Evolutionary conservation across 2,888 invertebrate species (phyloP).

Genomic region (Cosmia pyralina): DNA sequence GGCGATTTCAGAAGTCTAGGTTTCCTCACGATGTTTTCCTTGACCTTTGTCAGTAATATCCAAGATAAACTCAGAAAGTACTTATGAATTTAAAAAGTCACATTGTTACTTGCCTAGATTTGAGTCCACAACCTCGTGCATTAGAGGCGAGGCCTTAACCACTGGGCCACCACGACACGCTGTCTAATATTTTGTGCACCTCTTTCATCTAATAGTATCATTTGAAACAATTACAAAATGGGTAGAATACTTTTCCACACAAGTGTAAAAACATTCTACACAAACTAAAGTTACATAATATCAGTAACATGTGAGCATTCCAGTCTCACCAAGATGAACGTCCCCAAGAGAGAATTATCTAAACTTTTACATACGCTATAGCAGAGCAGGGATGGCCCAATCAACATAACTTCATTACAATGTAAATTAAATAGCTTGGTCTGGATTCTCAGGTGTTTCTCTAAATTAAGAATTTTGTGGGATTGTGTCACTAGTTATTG

Average conservation of each 20-base stretch:
- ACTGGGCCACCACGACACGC: no score
- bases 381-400: not conserved
- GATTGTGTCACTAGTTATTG: not conserved
- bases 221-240: not conserved
- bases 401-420: constrained; percentile 42
- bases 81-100: no score
- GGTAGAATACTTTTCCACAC: no score
- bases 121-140: no score
- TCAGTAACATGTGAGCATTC: not conserved
- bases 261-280: not conserved
- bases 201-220: not conserved
- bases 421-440: constrained; percentile 37
- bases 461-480: constrained; percentile 7
- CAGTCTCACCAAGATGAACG: not conserved
- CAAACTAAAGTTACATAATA: not conserved
- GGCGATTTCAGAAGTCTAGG: no score
- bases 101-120: no score
- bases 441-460: constrained; percentile 1
- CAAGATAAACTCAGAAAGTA: no score
- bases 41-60: no score
- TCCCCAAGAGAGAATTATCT: not conserved
- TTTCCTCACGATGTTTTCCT: no score
- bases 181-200: not conserved
- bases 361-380: not conserved
- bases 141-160: no score